phyloP scores from a whole-genome alignment of 2,113 vertebrate genomes.

The Tachysurus vachellii region DNA sequence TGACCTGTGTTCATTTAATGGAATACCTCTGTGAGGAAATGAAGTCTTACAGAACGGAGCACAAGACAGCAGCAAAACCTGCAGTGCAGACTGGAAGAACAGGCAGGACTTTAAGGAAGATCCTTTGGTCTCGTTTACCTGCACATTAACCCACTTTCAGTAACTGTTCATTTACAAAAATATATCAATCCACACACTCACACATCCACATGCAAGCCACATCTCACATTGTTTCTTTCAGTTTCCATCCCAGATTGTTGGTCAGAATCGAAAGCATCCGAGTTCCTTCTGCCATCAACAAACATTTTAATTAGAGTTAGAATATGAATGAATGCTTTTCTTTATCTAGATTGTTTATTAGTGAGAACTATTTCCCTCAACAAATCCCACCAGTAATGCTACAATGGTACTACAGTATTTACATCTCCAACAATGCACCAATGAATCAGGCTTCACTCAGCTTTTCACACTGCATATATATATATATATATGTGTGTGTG shows the following conservation, averaged over 20 bases:
- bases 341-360: background rate
- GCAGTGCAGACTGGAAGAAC: background rate
- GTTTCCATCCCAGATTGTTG: background rate
- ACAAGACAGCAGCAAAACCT: background rate
- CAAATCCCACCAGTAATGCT: background rate
- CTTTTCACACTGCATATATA: too few relatives aligned
- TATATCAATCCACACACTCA: background rate
- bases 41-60: background rate
- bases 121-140: slow-evolving; percentile 5
- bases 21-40: background rate
- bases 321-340: too few relatives aligned
- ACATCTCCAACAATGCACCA: too few relatives aligned
- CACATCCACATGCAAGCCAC: too few relatives aligned
- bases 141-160: background rate
- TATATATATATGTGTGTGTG: too few relatives aligned
- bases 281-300: background rate
- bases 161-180: background rate
- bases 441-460: too few relatives aligned
- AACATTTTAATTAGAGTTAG: background rate
- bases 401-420: too few relatives aligned
- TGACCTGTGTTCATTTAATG: background rate
- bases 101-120: background rate
- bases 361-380: background rate
- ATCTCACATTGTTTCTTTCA: background rate
- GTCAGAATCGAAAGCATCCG: background rate